These are phyloP conservation scores for Drosophila sechellia DNA, from an alignment of 1,140 invertebrate species.

Conservation along the genomic window DNA sequence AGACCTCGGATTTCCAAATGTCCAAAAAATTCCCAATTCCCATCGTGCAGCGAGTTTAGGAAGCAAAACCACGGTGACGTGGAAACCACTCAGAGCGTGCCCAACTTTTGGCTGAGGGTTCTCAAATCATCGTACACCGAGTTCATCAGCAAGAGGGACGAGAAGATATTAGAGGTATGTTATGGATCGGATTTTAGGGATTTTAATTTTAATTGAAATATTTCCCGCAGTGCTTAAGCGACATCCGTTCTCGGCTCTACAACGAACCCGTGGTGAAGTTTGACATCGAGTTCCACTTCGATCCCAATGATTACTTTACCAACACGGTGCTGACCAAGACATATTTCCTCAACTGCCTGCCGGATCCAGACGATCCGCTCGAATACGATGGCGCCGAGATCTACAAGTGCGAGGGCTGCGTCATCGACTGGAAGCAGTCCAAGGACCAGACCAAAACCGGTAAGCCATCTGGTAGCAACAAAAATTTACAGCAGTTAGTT, in stretches of 20 bases:
- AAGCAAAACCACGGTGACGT: constrained; percentile 65
- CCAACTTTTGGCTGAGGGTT: constrained; percentile 96
- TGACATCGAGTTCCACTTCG: constrained; percentile 94
- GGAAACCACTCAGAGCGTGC: constrained; percentile 87
- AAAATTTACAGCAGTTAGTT: no score
- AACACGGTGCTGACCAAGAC: constrained; percentile 94
- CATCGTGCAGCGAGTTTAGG: constrained; percentile 45
- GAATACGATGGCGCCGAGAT: constrained; percentile 97
- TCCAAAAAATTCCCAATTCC: not conserved
- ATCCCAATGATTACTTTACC: constrained; percentile 94
- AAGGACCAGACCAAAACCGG: constrained; percentile 94
- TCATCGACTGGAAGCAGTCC: constrained; percentile 86
- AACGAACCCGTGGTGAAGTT: constrained; percentile 86
- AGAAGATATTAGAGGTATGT: constrained; percentile 91
- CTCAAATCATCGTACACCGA: constrained; percentile 91
- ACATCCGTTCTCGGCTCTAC: constrained; percentile 64
- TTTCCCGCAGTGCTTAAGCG: constrained; percentile 24
- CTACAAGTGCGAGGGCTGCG: constrained; percentile 90
- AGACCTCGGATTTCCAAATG: no score
- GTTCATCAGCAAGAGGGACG: constrained; percentile 91
- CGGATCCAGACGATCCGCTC: constrained; percentile 93
- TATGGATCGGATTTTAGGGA: not conserved
- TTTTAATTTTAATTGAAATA: no score
- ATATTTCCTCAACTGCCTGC: constrained; percentile 93
- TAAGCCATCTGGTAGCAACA: constrained; percentile 83